Evolutionary conservation across 2,113 vertebrate genomes (phyloP).

Genomic region (Peromyscus maniculatus): DNA sequence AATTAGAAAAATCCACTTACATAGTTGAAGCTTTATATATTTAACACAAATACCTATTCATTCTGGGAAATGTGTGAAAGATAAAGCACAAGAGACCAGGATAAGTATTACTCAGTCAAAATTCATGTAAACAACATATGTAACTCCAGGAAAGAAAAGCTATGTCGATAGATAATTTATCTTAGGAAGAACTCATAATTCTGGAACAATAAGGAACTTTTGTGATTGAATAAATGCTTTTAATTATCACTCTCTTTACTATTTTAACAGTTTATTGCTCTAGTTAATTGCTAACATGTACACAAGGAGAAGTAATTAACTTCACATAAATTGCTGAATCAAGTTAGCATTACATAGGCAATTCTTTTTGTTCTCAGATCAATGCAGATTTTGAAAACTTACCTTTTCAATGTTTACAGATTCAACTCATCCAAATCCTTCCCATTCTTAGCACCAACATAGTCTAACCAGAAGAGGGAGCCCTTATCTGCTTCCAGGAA

Average conservation of each 20-base stretch:
- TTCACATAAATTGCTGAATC: neutral
- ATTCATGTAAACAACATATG: neutral
- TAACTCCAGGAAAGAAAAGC: neutral
- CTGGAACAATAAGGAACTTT: neutral
- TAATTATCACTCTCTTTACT: neutral
- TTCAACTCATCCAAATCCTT: constrained; percentile 35
- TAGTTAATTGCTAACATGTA: neutral
- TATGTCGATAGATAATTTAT: neutral
- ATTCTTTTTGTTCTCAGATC: constrained; percentile 49
- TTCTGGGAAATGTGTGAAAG: neutral
- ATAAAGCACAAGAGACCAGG: neutral
- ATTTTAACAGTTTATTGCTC: constrained; percentile 20
- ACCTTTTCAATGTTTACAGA: constrained; percentile 7
- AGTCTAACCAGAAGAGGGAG: constrained; percentile 77
- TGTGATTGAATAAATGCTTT: neutral
- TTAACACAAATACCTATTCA: neutral
- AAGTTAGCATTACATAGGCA: neutral
- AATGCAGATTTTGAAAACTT: neutral
- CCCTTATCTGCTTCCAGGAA: constrained; percentile 73
- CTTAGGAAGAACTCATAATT: neutral
- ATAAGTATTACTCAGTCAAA: neutral
- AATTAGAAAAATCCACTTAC: neutral
- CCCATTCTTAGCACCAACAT: neutral
- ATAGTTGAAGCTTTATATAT: neutral
- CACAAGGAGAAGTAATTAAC: neutral